phyloP scores from a whole-genome alignment of 2,113 vertebrate species.

The Martes martes region DNA sequence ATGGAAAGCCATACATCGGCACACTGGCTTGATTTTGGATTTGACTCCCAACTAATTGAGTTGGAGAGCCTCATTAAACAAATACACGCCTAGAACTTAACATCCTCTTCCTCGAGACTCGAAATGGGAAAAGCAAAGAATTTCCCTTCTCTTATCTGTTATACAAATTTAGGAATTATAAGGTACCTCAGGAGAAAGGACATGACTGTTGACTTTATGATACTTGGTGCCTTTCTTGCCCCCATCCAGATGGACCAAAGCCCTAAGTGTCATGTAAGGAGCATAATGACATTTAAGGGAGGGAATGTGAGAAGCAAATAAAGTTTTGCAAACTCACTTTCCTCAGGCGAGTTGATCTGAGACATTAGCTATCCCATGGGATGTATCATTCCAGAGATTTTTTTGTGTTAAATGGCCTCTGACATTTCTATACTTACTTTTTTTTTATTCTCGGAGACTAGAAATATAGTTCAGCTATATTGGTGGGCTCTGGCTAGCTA shows the following conservation, averaged over 20 bases:
- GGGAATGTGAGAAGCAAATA: background rate
- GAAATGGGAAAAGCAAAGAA: background rate
- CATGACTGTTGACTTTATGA: background rate
- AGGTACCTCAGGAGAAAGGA: background rate
- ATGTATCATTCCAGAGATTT: background rate
- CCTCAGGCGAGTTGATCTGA: background rate
- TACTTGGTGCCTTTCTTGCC: background rate
- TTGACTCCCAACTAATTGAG: background rate
- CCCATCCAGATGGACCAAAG: background rate
- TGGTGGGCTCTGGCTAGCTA: background rate
- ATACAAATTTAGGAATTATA: background rate
- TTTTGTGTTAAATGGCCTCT: background rate
- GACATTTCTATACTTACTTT: background rate
- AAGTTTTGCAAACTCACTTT: background rate
- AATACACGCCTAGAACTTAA: background rate
- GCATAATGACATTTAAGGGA: background rate
- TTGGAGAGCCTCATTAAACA: background rate
- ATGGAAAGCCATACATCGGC: background rate
- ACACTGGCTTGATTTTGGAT: background rate
- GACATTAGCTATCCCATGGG: background rate
- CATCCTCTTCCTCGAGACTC: background rate
- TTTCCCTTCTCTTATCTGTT: background rate
- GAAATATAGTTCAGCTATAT: background rate
- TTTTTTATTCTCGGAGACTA: background rate
- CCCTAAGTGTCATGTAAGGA: background rate